Evolutionary conservation across 2,113 vertebrate genomes (phyloP).

Genomic region (Nesogale talazaci): DNA sequence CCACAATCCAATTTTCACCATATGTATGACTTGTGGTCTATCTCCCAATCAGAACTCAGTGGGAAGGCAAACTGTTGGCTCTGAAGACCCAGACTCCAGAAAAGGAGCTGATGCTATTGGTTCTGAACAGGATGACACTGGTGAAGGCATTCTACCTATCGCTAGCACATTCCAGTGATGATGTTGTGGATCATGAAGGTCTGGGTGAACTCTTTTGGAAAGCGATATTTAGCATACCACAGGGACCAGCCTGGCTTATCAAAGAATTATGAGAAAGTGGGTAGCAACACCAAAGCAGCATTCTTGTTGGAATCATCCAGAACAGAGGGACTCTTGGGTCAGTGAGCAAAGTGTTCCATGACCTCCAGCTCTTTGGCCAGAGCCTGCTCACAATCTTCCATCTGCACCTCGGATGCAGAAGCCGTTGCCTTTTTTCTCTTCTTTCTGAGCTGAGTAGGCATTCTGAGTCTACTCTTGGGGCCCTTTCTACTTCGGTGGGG

Average conservation of each 20-base stretch:
- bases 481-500: no score
- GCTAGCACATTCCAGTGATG: constrained; percentile 97
- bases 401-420: no score
- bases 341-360: no score
- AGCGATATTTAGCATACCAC: constrained; percentile 93
- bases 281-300: constrained; percentile 91
- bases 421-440: no score
- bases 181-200: constrained; percentile 98
- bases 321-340: constrained; percentile 87
- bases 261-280: constrained; percentile 94
- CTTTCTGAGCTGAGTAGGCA: no score
- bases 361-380: no score
- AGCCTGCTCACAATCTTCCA: no score
- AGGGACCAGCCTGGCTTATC: constrained; percentile 94
- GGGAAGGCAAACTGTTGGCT: no score
- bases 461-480: no score
- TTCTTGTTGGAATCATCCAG: constrained; percentile 96
- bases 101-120: constrained; percentile 90
- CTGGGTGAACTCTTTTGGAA: constrained; percentile 90
- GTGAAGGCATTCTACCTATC: constrained; percentile 93
- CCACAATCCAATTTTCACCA: constrained; percentile 93
- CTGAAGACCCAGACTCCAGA: constrained; percentile 76
- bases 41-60: constrained; percentile 92
- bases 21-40: constrained; percentile 94
- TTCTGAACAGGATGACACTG: constrained; percentile 93